phyloP scores from a whole-genome alignment of 2,888 invertebrate species.

The Agonopterix arenella region DNA sequence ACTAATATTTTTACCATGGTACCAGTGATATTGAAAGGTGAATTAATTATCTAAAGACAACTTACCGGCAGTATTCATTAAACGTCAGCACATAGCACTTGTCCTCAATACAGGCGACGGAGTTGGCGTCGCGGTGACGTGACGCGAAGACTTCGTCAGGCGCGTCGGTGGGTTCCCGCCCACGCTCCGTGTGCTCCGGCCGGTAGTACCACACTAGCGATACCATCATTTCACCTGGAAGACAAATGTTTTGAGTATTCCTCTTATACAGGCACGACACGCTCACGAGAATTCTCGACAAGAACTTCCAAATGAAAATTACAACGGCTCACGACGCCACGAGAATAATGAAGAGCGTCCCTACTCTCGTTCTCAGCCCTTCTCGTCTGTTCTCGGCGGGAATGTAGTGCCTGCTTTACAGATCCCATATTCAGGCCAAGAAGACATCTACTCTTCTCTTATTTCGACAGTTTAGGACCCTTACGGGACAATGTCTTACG shows the following conservation, averaged over 20 bases:
- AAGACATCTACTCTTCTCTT: too few relatives aligned
- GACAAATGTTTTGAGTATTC: background rate
- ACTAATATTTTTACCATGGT: background rate
- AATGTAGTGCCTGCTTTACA: too few relatives aligned
- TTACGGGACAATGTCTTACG: too few relatives aligned
- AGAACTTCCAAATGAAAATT: too few relatives aligned
- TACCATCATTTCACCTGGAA: constrained; percentile 96
- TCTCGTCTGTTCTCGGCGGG: too few relatives aligned
- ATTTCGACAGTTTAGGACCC: too few relatives aligned
- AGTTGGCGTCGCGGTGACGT: constrained; percentile 95
- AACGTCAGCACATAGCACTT: constrained; percentile 97
- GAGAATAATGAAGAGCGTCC: too few relatives aligned
- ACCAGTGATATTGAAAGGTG: background rate
- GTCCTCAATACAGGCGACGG: constrained; percentile 98
- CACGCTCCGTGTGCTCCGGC: constrained; percentile 97
- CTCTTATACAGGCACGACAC: too few relatives aligned
- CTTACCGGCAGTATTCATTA: constrained; percentile 97
- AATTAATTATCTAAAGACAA: background rate
- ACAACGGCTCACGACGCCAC: too few relatives aligned
- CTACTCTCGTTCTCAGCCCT: too few relatives aligned
- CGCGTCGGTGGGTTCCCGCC: constrained; percentile 86
- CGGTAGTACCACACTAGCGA: constrained; percentile 98
- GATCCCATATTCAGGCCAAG: too few relatives aligned
- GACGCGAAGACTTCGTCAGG: constrained; percentile 97
- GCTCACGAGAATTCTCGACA: too few relatives aligned